A percentile compares a stretch with the other conserved stretches of the same genome.
Conservation (phyloP, 1,140 invertebrate genomes). For the Achatina immaculata region DNA sequence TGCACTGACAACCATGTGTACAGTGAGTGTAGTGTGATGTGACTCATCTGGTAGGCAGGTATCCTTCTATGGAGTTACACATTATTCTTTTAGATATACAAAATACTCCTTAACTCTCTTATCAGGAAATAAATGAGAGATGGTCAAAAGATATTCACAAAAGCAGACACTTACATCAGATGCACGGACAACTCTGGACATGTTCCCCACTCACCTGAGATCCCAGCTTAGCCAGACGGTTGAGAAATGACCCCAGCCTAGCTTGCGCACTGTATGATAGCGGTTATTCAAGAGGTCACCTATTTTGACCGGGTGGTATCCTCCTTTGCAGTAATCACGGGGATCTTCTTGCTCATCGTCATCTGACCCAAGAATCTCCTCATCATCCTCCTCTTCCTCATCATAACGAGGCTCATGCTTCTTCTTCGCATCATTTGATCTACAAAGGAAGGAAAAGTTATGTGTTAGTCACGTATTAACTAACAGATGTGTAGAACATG, state of each 20-base stretch:
- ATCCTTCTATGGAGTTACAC: too few relatives aligned
- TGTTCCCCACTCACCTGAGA: slow-evolving; percentile 80
- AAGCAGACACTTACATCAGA: too few relatives aligned
- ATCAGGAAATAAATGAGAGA: too few relatives aligned
- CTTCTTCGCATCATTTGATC: slow-evolving; percentile 55
- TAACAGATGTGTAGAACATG: too few relatives aligned
- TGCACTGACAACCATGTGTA: too few relatives aligned
- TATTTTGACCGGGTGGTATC: slow-evolving; percentile 97
- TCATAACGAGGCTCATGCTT: slow-evolving; percentile 54
- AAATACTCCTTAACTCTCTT: too few relatives aligned
- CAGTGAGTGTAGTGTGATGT: too few relatives aligned
- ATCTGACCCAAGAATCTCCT: slow-evolving; percentile 79
- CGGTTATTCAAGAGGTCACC: slow-evolving; percentile 92
- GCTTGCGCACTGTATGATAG: slow-evolving; percentile 95
- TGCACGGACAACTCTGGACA: too few relatives aligned
- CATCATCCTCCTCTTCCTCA: slow-evolving; percentile 75
- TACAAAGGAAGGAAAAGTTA: slow-evolving; percentile 51
- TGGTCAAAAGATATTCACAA: too few relatives aligned
- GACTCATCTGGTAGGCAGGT: too few relatives aligned
- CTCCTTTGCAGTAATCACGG: slow-evolving; percentile 93
- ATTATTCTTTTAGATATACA: too few relatives aligned
- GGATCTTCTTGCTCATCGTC: slow-evolving; percentile 93
- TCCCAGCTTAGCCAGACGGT: slow-evolving; percentile 99
- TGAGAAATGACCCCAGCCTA: slow-evolving; percentile 98
- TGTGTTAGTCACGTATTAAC: too few relatives aligned